phyloP scores from a whole-genome alignment of 2,888 invertebrate genomes.

The Horisme vitalbata region DNA sequence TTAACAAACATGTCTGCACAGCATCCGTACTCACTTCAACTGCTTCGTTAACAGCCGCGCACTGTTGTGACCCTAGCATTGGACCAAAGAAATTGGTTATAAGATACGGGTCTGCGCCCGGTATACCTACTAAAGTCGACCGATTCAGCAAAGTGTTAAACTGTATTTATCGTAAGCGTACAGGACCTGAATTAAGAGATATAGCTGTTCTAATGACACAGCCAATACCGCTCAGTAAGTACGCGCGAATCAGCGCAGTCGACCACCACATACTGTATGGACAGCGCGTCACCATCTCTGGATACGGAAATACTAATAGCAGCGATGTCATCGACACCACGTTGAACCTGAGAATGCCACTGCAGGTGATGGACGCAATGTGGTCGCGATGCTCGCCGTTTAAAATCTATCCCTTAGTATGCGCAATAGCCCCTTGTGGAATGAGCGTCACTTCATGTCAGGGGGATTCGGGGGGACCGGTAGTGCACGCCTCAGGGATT shows the following conservation, averaged over 20 bases:
- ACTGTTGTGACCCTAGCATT: background rate
- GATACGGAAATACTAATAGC: background rate
- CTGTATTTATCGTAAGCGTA: background rate
- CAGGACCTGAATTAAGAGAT: background rate
- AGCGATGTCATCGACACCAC: background rate
- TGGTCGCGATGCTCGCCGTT: background rate
- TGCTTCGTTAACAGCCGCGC: background rate
- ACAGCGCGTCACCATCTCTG: background rate
- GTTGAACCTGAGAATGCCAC: background rate
- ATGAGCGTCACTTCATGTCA: no score
- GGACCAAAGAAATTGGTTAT: background rate
- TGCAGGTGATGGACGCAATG: background rate
- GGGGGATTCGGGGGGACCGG: background rate
- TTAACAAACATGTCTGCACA: background rate
- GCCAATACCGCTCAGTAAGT: background rate
- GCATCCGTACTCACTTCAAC: background rate
- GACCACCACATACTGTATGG: background rate
- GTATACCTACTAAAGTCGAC: background rate
- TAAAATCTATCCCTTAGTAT: background rate
- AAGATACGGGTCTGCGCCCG: background rate
- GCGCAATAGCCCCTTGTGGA: background rate
- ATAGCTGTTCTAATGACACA: background rate
- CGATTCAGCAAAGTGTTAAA: background rate
- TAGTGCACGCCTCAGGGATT: background rate
- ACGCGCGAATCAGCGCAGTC: background rate